A percentile compares a stretch with the other conserved stretches of the same genome.
Evolutionary conservation across 2,797 vertebrate species (phyloP).

Genomic region (Ctenosaura bakeri): DNA sequence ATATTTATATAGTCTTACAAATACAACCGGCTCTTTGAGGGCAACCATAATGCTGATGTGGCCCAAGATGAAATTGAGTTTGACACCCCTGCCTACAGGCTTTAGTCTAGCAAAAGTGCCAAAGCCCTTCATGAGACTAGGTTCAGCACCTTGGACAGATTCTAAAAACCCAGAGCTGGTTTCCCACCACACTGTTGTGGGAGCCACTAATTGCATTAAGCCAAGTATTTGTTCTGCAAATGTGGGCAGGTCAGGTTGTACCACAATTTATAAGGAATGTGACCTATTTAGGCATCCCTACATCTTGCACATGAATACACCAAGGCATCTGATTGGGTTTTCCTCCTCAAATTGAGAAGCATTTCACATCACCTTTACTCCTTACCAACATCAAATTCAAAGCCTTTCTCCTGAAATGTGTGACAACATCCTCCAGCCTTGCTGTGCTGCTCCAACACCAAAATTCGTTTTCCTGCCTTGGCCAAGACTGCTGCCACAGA

Average conservation of each 20-base stretch:
- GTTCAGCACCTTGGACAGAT: too few relatives aligned
- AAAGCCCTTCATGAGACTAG: too few relatives aligned
- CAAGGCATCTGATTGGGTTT: background rate
- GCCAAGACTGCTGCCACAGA: conserved; percentile 82
- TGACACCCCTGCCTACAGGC: too few relatives aligned
- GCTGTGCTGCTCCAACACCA: conserved; percentile 88
- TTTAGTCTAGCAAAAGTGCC: too few relatives aligned
- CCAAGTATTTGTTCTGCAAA: background rate
- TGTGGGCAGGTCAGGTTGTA: background rate
- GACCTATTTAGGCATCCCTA: background rate
- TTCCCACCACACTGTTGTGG: background rate
- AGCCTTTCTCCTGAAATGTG: conserved; percentile 86
- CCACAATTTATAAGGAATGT: background rate
- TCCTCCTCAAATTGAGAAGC: background rate
- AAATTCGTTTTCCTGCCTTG: conserved; percentile 85
- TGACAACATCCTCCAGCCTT: conserved; percentile 88
- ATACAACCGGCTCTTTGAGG: too few relatives aligned
- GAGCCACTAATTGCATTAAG: background rate
- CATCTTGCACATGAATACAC: background rate
- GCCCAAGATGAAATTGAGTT: too few relatives aligned
- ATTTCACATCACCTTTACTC: background rate
- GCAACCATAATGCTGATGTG: too few relatives aligned
- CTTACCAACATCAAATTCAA: conserved; percentile 90
- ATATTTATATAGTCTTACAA: too few relatives aligned
- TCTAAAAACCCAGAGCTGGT: too few relatives aligned